phyloP scores from a whole-genome alignment of 1,140 invertebrate genomes.

The Polyergus mexicanus region DNA sequence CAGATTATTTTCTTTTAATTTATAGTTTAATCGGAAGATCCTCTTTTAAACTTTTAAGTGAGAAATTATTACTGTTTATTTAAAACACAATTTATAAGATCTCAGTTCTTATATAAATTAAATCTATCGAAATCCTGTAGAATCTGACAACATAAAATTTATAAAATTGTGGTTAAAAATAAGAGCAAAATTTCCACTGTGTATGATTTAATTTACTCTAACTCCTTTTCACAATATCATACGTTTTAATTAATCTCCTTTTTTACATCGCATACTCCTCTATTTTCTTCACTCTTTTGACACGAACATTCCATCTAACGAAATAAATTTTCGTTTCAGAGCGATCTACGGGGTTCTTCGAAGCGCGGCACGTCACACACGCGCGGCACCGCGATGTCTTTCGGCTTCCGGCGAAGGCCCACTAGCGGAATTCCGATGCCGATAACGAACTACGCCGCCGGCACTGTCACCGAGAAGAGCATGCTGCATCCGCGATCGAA shows the following conservation, averaged over 20 bases:
- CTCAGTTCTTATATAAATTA: too few relatives aligned
- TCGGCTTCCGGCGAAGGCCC: slow-evolving; percentile 89
- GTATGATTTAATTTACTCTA: not conserved
- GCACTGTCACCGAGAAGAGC: slow-evolving; percentile 70
- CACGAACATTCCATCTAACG: not conserved
- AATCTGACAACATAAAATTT: too few relatives aligned
- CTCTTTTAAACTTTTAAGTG: too few relatives aligned
- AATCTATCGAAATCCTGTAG: too few relatives aligned
- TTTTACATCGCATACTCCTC: not conserved
- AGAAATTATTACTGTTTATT: too few relatives aligned
- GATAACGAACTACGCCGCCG: slow-evolving; percentile 77
- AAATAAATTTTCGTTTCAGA: slow-evolving; percentile 69
- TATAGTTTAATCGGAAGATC: too few relatives aligned
- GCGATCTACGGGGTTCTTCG: slow-evolving; percentile 86
- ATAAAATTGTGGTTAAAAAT: too few relatives aligned
- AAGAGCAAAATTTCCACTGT: too few relatives aligned
- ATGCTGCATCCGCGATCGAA: slow-evolving; percentile 82
- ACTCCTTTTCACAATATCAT: not conserved
- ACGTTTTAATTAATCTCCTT: not conserved
- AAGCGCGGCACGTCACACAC: slow-evolving; percentile 87
- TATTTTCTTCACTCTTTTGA: not conserved
- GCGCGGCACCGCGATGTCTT: slow-evolving; percentile 90
- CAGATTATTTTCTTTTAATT: too few relatives aligned
- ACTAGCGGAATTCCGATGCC: slow-evolving; percentile 86
- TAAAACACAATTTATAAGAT: too few relatives aligned